These are phyloP conservation scores for Mirza zaza DNA, from an alignment of 2,113 vertebrate species.

Conservation along the genomic window DNA sequence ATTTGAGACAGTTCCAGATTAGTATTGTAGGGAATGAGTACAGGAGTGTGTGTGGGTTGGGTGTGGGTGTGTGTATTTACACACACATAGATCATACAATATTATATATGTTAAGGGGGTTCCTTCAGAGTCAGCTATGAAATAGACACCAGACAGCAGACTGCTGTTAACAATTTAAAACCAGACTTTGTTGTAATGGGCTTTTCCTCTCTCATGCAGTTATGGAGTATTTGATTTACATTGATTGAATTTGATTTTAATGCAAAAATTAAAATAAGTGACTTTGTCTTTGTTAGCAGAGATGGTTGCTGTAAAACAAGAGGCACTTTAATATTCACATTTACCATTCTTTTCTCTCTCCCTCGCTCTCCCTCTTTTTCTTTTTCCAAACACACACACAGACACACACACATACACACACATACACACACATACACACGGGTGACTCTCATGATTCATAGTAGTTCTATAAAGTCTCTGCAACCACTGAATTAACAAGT, in stretches of 20 bases:
- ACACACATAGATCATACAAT: not conserved
- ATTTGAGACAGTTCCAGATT: accelerated
- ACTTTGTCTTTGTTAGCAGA: slow-evolving; percentile 74
- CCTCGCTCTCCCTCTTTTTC: not conserved
- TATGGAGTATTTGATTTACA: slow-evolving; percentile 74
- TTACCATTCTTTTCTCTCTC: slow-evolving; percentile 58
- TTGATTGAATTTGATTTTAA: slow-evolving; percentile 63
- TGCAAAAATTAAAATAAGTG: slow-evolving; percentile 77
- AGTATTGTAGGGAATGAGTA: not conserved
- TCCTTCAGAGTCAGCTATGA: slow-evolving; percentile 50
- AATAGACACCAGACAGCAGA: slow-evolving; percentile 60
- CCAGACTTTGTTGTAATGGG: slow-evolving; percentile 34
- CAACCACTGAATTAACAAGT: not conserved
- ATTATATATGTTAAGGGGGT: not conserved
- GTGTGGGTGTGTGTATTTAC: no score
- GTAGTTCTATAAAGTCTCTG: not conserved
- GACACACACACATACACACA: not conserved
- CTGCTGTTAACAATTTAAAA: slow-evolving; percentile 40
- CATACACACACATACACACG: not conserved
- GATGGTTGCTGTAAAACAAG: slow-evolving; percentile 68
- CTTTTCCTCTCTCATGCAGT: slow-evolving; percentile 46
- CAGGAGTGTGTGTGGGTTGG: accelerated
- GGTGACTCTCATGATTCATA: not conserved
- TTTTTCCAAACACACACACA: not conserved
- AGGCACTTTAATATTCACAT: slow-evolving; percentile 55